A percentile compares a stretch with the other conserved stretches of the same genome.
Evolutionary conservation across 2,113 vertebrate genomes (phyloP).

Genomic region (Hippoglossus stenolepis): DNA sequence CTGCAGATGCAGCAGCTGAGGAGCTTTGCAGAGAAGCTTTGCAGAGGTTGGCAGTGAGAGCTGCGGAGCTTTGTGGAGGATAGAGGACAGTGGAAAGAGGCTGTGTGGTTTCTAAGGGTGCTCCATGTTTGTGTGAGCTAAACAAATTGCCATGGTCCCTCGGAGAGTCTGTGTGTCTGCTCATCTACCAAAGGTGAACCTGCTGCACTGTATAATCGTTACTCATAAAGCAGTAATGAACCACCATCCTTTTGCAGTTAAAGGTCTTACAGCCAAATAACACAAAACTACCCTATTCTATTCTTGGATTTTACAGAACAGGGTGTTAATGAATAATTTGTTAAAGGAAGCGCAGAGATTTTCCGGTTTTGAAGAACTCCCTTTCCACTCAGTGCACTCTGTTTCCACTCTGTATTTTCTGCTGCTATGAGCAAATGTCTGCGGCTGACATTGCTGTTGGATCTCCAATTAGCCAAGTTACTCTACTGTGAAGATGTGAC

Average conservation of each 20-base stretch:
- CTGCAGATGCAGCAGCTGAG: slow-evolving; percentile 1
- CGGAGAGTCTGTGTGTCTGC: slow-evolving; percentile 55
- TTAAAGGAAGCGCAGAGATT: slow-evolving; percentile 1
- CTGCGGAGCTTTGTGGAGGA: slow-evolving; percentile 11
- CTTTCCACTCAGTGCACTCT: slow-evolving; percentile 17
- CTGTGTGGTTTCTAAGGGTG: slow-evolving; percentile 49
- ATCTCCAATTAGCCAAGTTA: slow-evolving; percentile 54
- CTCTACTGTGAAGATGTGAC: slow-evolving; percentile 53
- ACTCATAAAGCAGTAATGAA: background rate
- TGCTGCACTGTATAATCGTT: background rate
- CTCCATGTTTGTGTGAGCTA: slow-evolving; percentile 59
- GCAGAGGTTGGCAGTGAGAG: slow-evolving; percentile 27
- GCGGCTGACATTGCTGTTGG: slow-evolving; percentile 36
- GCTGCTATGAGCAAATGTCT: slow-evolving; percentile 40
- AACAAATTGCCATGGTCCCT: slow-evolving; percentile 58
- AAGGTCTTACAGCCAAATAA: background rate
- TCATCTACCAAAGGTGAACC: slow-evolving; percentile 49
- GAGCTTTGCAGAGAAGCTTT: slow-evolving; percentile 24
- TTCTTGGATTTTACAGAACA: slow-evolving; percentile 2
- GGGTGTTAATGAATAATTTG: slow-evolving; percentile 12
- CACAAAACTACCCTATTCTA: background rate
- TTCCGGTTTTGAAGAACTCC: slow-evolving; percentile 10
- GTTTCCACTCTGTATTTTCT: background rate
- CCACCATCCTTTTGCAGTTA: background rate
- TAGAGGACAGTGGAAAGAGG: slow-evolving; percentile 49